Base-by-base conservation (phyloP, 1,140 invertebrate species). In the Onthophagus taurus region DNA sequence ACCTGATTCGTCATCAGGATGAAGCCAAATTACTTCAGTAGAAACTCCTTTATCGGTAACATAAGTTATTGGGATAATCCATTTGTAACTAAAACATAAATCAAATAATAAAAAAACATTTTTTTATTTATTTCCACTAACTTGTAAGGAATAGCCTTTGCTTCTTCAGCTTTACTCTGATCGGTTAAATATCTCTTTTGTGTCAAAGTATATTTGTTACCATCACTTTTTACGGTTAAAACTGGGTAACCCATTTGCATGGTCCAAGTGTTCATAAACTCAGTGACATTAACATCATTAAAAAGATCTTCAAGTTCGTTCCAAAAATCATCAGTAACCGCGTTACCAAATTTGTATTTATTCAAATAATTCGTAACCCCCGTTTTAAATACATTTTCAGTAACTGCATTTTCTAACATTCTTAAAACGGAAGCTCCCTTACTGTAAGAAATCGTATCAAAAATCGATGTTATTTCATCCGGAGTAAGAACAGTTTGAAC, bases 241-340 rank as follows among this genome's bases (percentile, higher is more conserved):
- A 93, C 72, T 0, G 93, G 92, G 51, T 82, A 89, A 5, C 92
- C 92, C 82, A 88, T 94, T 69, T 97, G 92, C 24, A 76, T 71
- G 0, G 86, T 92, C 88, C 90, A 97, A 0, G 89, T 92, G 51
- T 91, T 79, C 85, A 97, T 89, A 33, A 96, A 82, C 12, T 72
- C 60, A 0, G 77, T 77, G 4, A 84, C 63, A 49, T 80, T 71
- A 9, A 75, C 57, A 13, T 60, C 48, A 12, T 57, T 58, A 2
- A 65, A 49, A 42, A 60, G 39, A 48, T 67, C 52, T 69, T 84
- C 68, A 61, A 82, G 55, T 49, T 77, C 78, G 0, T 69, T 60
- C 58, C 89, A 81, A 14, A 93, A 71, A 64, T 95, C 79, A 42
- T 79, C 65, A 0, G 89, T 93, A 18, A 81, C 76, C 0, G 89